Evolutionary conservation across 2,113 vertebrate species (phyloP).

Genomic region (Chauna torquata): DNA sequence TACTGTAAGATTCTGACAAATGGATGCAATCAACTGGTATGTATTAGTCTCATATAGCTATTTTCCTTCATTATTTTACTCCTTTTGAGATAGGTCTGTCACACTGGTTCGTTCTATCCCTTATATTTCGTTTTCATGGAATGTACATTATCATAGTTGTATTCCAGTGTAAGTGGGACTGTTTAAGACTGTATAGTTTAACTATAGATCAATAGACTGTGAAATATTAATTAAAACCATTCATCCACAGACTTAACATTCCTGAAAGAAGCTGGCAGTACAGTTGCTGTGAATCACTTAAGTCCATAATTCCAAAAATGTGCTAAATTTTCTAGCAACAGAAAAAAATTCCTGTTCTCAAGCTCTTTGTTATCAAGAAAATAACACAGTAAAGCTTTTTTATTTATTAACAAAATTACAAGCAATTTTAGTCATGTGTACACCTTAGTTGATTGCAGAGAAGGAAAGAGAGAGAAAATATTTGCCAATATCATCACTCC

Average conservation of each 20-base stretch:
- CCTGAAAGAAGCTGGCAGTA: background rate
- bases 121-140: background rate
- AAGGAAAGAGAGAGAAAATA: background rate
- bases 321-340: background rate
- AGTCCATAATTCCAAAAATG: background rate
- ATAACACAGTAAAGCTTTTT: background rate
- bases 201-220: constrained; percentile 50
- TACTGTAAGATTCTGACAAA: background rate
- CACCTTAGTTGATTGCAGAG: background rate
- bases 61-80: background rate
- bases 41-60: background rate
- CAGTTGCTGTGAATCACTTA: background rate
- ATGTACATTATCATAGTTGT: background rate
- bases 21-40: background rate
- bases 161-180: background rate
- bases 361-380: background rate
- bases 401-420: background rate
- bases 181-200: background rate
- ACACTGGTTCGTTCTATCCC: background rate
- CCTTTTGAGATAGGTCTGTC: background rate
- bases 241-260: background rate
- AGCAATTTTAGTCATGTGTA: background rate
- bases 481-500: background rate
- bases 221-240: constrained; percentile 62
- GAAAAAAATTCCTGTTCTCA: background rate